These are phyloP conservation scores for Scylla paramamosain DNA, from an alignment of 1,140 invertebrate genomes.

Conservation along the genomic window DNA sequence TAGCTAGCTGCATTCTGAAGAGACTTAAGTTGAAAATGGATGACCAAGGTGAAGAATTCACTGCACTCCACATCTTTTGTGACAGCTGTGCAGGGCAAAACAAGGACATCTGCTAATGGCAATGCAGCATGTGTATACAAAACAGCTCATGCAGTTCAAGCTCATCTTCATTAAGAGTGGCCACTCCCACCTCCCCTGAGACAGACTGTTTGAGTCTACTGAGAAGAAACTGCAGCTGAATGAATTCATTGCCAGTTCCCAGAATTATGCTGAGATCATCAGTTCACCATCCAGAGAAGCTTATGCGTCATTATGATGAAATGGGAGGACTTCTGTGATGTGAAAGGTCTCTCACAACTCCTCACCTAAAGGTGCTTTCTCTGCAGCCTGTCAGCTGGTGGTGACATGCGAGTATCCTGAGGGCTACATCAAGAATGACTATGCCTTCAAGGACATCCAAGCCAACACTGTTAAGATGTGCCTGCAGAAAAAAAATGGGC, in stretches of 20 bases:
- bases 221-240: conserved; percentile 32
- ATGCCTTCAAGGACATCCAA: not conserved
- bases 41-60: not conserved
- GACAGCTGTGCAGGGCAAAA: conserved; percentile 48
- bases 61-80: not conserved
- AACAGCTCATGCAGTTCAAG: not conserved
- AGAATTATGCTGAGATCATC: too few relatives aligned
- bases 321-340: not conserved
- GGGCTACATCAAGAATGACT: not conserved
- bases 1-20: conserved; percentile 19
- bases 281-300: not conserved
- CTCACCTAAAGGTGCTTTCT: not conserved
- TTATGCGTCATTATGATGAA: not conserved
- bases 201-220: not conserved
- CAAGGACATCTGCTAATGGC: conserved; percentile 35
- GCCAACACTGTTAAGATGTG: not conserved
- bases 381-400: not conserved
- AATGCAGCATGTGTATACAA: not conserved
- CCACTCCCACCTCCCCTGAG: conserved; percentile 40
- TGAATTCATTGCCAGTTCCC: too few relatives aligned
- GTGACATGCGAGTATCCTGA: not conserved
- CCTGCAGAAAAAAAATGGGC: not conserved
- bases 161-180: conserved; percentile 28
- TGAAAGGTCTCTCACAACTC: not conserved
- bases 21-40: not conserved